These are phyloP conservation scores for Micromys minutus DNA, from an alignment of 2,113 vertebrate species.

Conservation along the genomic window DNA sequence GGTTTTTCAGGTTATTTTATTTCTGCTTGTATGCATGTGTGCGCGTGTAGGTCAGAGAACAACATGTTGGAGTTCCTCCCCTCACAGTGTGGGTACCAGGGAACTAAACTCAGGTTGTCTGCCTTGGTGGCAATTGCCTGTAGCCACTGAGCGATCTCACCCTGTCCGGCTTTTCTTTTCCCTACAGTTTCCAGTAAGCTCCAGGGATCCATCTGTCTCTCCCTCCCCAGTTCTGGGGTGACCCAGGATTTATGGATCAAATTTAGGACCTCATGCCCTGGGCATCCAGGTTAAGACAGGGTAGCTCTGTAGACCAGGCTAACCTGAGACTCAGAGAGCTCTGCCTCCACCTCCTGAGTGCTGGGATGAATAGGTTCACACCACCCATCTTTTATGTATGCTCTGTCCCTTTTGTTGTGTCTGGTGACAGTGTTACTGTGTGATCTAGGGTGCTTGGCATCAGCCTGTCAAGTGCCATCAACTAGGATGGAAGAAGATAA, in stretches of 20 bases:
- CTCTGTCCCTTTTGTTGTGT: neutral
- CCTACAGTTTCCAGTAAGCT: neutral
- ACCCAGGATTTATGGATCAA: neutral
- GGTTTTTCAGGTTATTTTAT: neutral
- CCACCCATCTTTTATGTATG: neutral
- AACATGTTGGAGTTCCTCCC: neutral
- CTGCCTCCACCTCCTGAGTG: neutral
- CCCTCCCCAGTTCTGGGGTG: neutral
- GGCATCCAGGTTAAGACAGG: too few relatives aligned
- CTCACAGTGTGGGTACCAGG: neutral
- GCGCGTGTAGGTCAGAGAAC: neutral
- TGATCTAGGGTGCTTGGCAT: neutral
- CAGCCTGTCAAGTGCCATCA: neutral
- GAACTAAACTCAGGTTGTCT: neutral
- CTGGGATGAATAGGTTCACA: neutral
- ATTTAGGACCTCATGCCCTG: neutral
- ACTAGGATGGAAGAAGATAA: neutral
- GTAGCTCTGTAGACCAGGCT: neutral
- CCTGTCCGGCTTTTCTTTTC: neutral
- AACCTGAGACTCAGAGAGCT: neutral
- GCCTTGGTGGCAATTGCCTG: neutral
- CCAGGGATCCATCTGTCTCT: neutral
- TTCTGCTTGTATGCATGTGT: neutral
- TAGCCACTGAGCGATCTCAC: neutral
- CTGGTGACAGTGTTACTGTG: neutral